Conservation (phyloP, 1,140 invertebrate genomes). For the Acromyrmex charruanus region DNA sequence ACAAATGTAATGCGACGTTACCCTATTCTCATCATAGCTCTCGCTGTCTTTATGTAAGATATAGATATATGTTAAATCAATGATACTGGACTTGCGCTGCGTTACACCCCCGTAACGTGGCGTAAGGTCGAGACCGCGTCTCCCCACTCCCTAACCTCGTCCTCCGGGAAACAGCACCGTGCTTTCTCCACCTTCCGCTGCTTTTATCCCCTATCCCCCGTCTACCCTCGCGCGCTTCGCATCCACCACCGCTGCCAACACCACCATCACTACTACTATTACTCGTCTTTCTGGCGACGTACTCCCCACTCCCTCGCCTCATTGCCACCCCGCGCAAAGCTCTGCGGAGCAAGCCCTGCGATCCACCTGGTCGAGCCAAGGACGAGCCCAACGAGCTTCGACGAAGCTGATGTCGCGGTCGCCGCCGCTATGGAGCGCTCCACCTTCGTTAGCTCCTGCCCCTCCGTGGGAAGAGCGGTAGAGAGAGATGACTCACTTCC, state of each 20-base stretch:
- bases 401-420: not conserved
- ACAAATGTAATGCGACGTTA: constrained; percentile 52
- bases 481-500: not conserved
- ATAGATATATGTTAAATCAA: constrained; percentile 84
- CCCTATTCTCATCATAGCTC: constrained; percentile 26
- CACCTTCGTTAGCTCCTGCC: not conserved
- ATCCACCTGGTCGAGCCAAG: not conserved
- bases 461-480: no score
- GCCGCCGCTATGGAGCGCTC: not conserved
- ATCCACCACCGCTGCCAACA: constrained; percentile 10
- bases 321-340: not conserved
- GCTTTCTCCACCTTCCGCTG: constrained; percentile 46
- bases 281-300: not conserved
- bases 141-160: constrained; percentile 37
- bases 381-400: not conserved
- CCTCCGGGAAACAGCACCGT: constrained; percentile 48
- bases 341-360: not conserved
- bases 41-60: constrained; percentile 70
- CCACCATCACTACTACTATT: not conserved
- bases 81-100: constrained; percentile 84
- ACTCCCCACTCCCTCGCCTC: not conserved
- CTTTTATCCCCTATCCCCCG: constrained; percentile 25
- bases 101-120: constrained; percentile 68
- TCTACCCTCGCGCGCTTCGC: not conserved
- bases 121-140: constrained; percentile 64